A percentile compares a stretch with the other conserved stretches of the same genome.
Conservation (phyloP, 2,113 vertebrate species). For the Bubo blakistoni region DNA sequence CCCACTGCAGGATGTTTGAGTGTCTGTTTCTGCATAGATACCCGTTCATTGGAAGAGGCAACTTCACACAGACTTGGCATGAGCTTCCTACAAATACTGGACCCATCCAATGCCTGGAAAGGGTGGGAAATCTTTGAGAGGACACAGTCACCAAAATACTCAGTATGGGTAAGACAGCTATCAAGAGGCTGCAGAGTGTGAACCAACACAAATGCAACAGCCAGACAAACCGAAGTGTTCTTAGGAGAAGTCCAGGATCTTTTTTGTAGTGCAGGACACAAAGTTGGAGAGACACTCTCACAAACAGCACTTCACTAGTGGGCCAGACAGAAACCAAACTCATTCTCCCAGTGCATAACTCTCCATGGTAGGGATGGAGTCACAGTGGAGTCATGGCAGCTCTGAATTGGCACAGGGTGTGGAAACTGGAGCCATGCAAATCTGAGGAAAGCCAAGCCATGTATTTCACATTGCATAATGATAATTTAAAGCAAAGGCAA, state of each 20-base stretch:
- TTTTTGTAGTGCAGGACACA: background rate
- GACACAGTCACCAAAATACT: background rate
- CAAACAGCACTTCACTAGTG: background rate
- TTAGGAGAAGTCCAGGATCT: background rate
- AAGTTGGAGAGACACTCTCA: background rate
- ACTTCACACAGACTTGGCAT: background rate
- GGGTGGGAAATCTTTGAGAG: background rate
- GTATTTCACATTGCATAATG: background rate
- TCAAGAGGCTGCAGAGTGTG: background rate
- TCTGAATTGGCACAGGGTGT: background rate
- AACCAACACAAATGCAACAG: background rate
- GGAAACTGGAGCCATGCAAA: background rate
- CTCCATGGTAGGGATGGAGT: background rate
- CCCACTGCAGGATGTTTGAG: background rate
- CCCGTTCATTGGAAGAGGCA: accelerated
- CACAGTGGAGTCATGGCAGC: background rate
- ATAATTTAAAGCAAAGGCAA: background rate
- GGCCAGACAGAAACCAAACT: background rate
- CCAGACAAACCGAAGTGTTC: background rate
- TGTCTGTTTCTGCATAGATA: background rate
- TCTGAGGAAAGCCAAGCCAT: background rate
- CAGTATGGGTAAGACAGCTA: background rate
- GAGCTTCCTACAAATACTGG: background rate
- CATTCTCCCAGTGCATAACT: accelerated
- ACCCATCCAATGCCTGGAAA: background rate